These are phyloP conservation scores for Stichopus horrens DNA, from an alignment of 53 echinoderm and acorn worm species.

Conservation along the genomic window DNA sequence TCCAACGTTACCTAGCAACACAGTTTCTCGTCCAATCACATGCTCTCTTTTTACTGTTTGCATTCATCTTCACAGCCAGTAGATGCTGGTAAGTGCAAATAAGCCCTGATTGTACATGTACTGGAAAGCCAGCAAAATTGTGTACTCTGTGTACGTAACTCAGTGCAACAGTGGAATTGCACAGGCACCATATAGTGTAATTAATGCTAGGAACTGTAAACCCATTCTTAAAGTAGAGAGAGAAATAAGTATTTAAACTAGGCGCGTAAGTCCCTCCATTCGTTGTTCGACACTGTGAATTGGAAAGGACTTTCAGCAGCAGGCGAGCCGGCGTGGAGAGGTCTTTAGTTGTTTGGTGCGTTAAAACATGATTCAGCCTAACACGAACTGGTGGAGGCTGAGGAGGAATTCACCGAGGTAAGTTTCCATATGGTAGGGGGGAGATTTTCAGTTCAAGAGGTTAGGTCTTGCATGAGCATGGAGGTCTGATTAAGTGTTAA, in stretches of 20 bases:
- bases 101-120: conserved; percentile 22
- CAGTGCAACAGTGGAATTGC: neutral
- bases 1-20: conserved; percentile 28
- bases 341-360: conserved; percentile 19
- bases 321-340: neutral
- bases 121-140: neutral
- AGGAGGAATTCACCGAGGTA: conserved; percentile 12
- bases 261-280: conserved; percentile 37
- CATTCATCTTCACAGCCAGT: conserved; percentile 26
- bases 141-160: neutral
- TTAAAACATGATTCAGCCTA: conserved; percentile 19
- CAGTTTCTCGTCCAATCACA: conserved; percentile 24
- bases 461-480: neutral
- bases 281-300: neutral
- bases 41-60: conserved; percentile 16
- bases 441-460: neutral
- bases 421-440: conserved; percentile 30
- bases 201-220: conserved; percentile 15
- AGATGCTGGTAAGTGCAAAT: conserved; percentile 44
- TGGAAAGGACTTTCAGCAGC: conserved; percentile 17
- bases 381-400: neutral
- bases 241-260: conserved; percentile 41
- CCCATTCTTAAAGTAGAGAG: neutral
- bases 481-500: too few relatives aligned
- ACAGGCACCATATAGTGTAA: neutral